A percentile compares a stretch with the other conserved stretches of the same genome.
These are phyloP conservation scores for Microplitis deprimator DNA, from an alignment of 2,888 invertebrate species.

Conservation along the genomic window DNA sequence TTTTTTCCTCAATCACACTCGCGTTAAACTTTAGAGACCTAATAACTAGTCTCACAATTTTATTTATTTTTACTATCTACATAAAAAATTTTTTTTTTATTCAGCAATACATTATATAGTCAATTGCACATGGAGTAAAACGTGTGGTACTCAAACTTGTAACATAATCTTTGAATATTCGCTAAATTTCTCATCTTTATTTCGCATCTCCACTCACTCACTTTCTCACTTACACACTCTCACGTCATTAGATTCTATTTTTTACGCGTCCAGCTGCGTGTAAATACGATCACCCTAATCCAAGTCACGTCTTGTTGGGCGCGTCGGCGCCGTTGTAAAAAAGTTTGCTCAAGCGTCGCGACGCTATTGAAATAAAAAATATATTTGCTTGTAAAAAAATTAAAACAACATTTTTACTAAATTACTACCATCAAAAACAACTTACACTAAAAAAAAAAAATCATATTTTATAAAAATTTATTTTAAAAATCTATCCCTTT, in stretches of 20 bases:
- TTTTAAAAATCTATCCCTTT: neutral
- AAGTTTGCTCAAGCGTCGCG: slow-evolving; percentile 18
- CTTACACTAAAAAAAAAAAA: neutral
- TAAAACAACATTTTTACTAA: neutral
- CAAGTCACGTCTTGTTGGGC: slow-evolving; percentile 29
- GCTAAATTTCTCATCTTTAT: neutral
- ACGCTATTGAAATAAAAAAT: slow-evolving; percentile 9
- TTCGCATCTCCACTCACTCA: neutral
- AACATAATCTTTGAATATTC: slow-evolving; percentile 18
- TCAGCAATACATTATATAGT: neutral
- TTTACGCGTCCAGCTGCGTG: slow-evolving; percentile 13
- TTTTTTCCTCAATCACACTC: slow-evolving; percentile 16
- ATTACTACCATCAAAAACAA: slow-evolving; percentile 4
- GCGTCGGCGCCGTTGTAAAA: slow-evolving; percentile 35
- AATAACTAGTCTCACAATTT: slow-evolving; percentile 20
- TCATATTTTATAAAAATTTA: neutral
- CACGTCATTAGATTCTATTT: slow-evolving; percentile 12
- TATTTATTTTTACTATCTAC: slow-evolving; percentile 23
- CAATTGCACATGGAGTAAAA: neutral
- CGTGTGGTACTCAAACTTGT: neutral
- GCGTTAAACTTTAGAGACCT: neutral
- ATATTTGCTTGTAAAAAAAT: slow-evolving; percentile 11
- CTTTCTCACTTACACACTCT: neutral
- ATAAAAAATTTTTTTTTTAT: neutral
- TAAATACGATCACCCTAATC: slow-evolving; percentile 22